Conservation (phyloP, 2,797 vertebrate genomes). For the Oryzias dopingdopingensis region DNA sequence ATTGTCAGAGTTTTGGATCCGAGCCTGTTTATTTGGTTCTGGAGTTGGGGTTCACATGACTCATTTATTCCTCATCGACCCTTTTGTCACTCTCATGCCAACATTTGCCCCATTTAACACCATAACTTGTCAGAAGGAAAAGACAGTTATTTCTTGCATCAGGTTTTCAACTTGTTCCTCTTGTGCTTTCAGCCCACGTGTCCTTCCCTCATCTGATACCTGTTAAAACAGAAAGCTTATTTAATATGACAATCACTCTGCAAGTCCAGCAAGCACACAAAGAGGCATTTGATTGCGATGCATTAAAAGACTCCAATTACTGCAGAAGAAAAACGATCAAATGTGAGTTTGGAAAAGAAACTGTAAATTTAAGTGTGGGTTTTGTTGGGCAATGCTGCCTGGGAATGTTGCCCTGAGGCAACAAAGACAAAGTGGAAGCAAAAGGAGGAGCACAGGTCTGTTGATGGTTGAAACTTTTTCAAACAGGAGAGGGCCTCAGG, state of each 20-base stretch:
- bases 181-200: not conserved
- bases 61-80: constrained; percentile 13
- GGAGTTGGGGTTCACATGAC: constrained; percentile 12
- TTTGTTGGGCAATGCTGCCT: not conserved
- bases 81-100: not conserved
- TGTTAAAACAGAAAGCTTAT: constrained; percentile 18
- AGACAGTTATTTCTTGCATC: constrained; percentile 10
- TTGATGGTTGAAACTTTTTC: constrained; percentile 40
- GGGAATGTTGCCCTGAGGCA: constrained; percentile 16
- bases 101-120: constrained; percentile 10
- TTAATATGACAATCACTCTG: not conserved
- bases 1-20: not conserved
- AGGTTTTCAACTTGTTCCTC: constrained; percentile 9
- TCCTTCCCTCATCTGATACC: constrained; percentile 59
- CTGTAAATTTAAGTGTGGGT: no score
- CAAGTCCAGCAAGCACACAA: not conserved
- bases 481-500: constrained; percentile 33
- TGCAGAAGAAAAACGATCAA: constrained; percentile 1
- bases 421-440: constrained; percentile 36
- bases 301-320: no score
- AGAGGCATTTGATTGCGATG: no score
- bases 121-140: constrained; percentile 4
- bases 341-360: not conserved
- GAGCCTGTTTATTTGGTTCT: not conserved
- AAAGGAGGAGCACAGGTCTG: constrained; percentile 53